Evolutionary conservation across 2,888 invertebrate genomes (phyloP).

Genomic region (Drosophila stalkeri): DNA sequence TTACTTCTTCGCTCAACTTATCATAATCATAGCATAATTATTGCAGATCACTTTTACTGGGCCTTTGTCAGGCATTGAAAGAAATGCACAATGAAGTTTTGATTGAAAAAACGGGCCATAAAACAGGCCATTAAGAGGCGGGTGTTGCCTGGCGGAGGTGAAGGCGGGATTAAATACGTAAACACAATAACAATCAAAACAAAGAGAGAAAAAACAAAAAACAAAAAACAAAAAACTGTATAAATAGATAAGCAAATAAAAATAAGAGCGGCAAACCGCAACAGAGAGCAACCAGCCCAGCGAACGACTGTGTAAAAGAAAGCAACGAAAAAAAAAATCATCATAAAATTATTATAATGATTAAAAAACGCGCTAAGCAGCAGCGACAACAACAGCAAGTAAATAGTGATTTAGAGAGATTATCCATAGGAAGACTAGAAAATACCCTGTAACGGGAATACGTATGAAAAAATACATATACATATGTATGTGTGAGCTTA

Average conservation of each 20-base stretch:
- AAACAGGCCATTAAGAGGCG: constrained; percentile 37
- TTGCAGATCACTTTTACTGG: constrained; percentile 56
- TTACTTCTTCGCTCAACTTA: constrained; percentile 49
- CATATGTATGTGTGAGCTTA: not conserved
- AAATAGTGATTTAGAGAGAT: constrained; percentile 15
- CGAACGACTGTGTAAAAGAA: constrained; percentile 64
- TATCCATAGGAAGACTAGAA: not conserved
- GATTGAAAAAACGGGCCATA: constrained; percentile 37
- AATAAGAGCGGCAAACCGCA: constrained; percentile 55
- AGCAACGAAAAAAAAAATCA: constrained; percentile 62
- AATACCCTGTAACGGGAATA: not conserved
- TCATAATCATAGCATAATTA: constrained; percentile 54
- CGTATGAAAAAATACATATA: too few species aligned
- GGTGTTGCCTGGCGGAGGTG: constrained; percentile 14
- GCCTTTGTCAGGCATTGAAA: constrained; percentile 40
- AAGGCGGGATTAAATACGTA: constrained; percentile 15
- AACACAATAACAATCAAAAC: constrained; percentile 51
- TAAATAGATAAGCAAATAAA: constrained; percentile 67
- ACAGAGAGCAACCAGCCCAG: constrained; percentile 40
- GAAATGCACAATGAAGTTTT: constrained; percentile 56
- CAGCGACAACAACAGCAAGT: constrained; percentile 23
- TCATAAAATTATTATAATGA: constrained; percentile 73
- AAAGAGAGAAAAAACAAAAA: constrained; percentile 25
- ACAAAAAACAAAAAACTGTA: constrained; percentile 46
- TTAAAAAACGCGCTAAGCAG: constrained; percentile 67